Conservation (phyloP, 2,888 invertebrate species). For the Diplazon laetatorius region DNA sequence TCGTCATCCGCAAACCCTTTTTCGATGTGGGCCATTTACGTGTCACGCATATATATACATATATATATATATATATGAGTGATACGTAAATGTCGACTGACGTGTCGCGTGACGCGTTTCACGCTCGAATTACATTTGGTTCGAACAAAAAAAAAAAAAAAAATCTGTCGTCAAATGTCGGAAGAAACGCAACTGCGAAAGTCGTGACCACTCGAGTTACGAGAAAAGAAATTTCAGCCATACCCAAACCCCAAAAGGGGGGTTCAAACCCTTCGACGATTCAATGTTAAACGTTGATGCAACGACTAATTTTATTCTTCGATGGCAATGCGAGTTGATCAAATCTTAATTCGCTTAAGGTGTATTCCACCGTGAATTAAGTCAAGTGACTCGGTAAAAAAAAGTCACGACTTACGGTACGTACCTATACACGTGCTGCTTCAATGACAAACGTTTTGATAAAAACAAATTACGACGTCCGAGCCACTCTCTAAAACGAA, state of each 20-base stretch:
- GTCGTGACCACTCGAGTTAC: conserved; percentile 46
- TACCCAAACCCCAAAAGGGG: conserved; percentile 13
- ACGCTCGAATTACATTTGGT: conserved; percentile 60
- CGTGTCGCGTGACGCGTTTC: conserved; percentile 61
- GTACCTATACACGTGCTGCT: neutral
- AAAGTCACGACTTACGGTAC: neutral
- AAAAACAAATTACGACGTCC: neutral
- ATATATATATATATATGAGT: no score
- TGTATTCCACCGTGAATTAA: conserved; percentile 57
- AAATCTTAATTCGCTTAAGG: conserved; percentile 52
- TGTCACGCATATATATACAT: no score
- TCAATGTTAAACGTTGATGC: conserved; percentile 50
- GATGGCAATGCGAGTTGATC: conserved; percentile 19
- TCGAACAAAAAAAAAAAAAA: conserved; percentile 14
- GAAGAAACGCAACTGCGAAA: conserved; percentile 3
- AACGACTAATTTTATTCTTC: conserved; percentile 35
- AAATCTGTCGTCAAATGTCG: conserved; percentile 56
- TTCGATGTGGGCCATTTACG: conserved; percentile 45
- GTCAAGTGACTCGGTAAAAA: conserved; percentile 29
- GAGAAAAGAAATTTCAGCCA: conserved; percentile 54
- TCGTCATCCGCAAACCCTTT: conserved; percentile 42
- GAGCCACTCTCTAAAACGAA: neutral
- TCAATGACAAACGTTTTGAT: neutral
- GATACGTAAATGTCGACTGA: conserved; percentile 29
- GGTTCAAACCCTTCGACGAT: conserved; percentile 42